Evolutionary conservation across 2,113 vertebrate genomes (phyloP).

Genomic region (Oreocharis arfaki): DNA sequence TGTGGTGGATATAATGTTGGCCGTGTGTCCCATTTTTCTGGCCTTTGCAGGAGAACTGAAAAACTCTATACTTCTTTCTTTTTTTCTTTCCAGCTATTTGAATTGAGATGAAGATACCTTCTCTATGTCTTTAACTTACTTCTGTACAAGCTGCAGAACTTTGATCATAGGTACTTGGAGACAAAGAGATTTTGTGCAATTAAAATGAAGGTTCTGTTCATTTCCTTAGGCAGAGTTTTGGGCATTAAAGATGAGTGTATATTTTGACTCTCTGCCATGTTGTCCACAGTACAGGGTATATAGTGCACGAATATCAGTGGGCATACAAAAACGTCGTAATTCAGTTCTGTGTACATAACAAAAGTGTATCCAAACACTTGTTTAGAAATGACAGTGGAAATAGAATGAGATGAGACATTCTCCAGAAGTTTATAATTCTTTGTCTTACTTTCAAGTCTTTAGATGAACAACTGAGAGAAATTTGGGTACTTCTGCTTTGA

Average conservation of each 20-base stretch:
- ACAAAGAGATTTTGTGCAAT: background rate
- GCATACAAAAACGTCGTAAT: background rate
- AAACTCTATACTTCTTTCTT: background rate
- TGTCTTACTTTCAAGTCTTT: background rate
- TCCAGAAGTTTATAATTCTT: background rate
- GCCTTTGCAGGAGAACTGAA: background rate
- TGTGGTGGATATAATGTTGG: background rate
- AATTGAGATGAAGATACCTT: background rate
- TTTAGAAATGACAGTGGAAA: background rate
- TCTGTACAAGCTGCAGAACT: background rate
- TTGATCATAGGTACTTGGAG: background rate
- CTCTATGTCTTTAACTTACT: background rate
- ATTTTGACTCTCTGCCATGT: background rate
- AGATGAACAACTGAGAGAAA: background rate
- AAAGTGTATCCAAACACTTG: background rate
- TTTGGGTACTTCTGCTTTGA: background rate
- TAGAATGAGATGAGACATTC: background rate
- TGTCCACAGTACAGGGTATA: background rate
- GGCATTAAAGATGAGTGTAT: background rate
- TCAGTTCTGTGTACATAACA: background rate
- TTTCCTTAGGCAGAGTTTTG: background rate
- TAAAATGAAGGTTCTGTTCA: background rate
- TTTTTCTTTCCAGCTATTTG: background rate
- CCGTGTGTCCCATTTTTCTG: background rate
- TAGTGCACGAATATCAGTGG: background rate